phyloP scores from a whole-genome alignment of 2,888 invertebrate species.

The Pachydiplax longipennis region DNA sequence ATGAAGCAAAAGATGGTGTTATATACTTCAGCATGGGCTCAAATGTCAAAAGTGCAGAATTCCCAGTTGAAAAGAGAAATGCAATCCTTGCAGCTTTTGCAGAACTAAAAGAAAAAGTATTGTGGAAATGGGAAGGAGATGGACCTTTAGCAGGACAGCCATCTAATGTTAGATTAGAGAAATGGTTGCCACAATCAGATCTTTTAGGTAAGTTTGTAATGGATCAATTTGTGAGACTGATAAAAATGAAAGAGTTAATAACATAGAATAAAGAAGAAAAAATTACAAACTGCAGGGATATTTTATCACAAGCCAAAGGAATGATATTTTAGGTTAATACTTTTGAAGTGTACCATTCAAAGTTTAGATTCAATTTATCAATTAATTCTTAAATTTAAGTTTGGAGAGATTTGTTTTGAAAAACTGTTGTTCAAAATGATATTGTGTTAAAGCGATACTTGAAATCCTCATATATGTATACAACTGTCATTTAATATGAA shows the following conservation, averaged over 20 bases:
- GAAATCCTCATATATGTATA: no score
- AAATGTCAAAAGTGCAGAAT: constrained; percentile 57
- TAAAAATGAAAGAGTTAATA: not conserved
- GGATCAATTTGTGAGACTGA: not conserved
- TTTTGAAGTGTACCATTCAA: no score
- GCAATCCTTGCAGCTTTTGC: constrained; percentile 59
- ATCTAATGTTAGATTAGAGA: constrained; percentile 63
- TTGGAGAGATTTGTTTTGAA: no score
- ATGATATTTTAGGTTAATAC: no score
- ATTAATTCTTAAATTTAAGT: no score
- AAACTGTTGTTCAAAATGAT: no score
- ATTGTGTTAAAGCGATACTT: no score
- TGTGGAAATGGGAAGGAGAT: constrained; percentile 63
- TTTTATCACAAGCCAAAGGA: no score
- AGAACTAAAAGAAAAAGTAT: constrained; percentile 61
- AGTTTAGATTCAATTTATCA: no score
- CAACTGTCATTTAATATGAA: no score
- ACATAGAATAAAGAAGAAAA: not conserved
- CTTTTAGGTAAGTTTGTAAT: constrained; percentile 61
- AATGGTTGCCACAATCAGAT: constrained; percentile 76
- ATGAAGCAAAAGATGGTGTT: constrained; percentile 60
- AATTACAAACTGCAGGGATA: not conserved
- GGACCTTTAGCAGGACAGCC: constrained; percentile 57
- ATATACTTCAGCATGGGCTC: constrained; percentile 65
- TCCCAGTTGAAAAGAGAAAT: constrained; percentile 57